Conservation (phyloP, 2,113 vertebrate species). For the Pimephales promelas region DNA sequence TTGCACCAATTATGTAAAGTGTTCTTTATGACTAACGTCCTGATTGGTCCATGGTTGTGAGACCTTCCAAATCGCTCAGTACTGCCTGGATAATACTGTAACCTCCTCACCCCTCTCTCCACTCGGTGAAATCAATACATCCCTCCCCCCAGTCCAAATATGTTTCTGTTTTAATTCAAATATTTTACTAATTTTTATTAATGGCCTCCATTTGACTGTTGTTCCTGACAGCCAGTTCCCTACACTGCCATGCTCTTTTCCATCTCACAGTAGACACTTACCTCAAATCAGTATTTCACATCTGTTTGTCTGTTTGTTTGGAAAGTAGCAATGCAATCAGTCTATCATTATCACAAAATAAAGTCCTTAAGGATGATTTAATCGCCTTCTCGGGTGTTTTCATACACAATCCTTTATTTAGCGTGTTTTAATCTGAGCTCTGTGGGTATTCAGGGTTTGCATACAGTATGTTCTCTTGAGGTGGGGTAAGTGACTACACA, state of each 20-base stretch:
- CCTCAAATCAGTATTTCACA: background rate
- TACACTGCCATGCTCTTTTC: background rate
- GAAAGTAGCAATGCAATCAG: background rate
- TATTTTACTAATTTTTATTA: background rate
- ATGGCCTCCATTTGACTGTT: background rate
- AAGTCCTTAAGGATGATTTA: background rate
- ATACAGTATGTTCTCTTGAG: background rate
- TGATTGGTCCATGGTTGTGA: background rate
- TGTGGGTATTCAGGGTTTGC: background rate
- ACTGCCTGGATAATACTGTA: background rate
- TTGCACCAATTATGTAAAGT: background rate
- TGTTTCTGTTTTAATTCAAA: background rate
- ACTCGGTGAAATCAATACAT: conserved; percentile 10
- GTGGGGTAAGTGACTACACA: background rate
- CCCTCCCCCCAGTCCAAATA: background rate
- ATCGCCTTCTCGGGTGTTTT: background rate
- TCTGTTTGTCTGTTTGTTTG: background rate
- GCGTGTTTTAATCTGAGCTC: background rate
- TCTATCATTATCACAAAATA: background rate
- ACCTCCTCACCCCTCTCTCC: conserved; percentile 14
- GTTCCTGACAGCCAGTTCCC: background rate
- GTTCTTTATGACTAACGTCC: background rate
- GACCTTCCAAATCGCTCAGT: conserved; percentile 9
- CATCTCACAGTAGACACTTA: background rate
- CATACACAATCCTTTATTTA: background rate